Percentiles rank a stretch among this genome's conserved stretches.
These are phyloP conservation scores for Zosterops lateralis DNA, from an alignment of 2,113 vertebrate species.

Conservation along the genomic window DNA sequence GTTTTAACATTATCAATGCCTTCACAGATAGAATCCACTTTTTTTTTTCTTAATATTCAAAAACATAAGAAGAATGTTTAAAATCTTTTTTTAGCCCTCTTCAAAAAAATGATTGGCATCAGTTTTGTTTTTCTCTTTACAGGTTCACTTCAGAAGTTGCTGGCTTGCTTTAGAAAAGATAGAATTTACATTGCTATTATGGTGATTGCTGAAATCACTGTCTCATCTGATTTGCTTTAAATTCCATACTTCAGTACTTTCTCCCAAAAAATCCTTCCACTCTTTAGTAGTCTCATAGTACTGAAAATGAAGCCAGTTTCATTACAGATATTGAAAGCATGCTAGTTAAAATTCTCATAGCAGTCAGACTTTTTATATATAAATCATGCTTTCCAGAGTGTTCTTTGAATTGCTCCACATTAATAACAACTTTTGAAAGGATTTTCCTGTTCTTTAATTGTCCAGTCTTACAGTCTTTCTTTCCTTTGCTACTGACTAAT, in stretches of 20 bases:
- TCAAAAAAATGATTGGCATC: not conserved
- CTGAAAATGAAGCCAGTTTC: not conserved
- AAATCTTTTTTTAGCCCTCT: not conserved
- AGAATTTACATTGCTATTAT: not conserved
- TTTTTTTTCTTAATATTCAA: not conserved
- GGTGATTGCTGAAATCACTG: not conserved
- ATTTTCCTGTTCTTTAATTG: conserved; percentile 47
- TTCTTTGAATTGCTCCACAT: conserved; percentile 5
- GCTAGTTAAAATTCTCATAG: conserved; percentile 16
- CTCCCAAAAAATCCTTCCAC: not conserved
- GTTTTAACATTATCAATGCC: not conserved
- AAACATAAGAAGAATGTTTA: not conserved
- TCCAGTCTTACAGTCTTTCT: conserved; percentile 2
- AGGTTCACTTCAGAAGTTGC: not conserved
- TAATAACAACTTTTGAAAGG: conserved; percentile 39
- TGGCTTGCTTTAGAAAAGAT: not conserved
- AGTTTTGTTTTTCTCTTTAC: not conserved
- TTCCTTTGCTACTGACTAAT: conserved; percentile 50
- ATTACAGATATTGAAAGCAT: not conserved
- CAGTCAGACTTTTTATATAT: not conserved
- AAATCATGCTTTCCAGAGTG: not conserved
- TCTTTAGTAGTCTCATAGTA: not conserved
- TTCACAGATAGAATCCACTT: not conserved
- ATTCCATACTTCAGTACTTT: not conserved
- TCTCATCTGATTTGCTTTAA: not conserved